phyloP scores from a whole-genome alignment of 2,888 invertebrate genomes.

The Macropis europaea region DNA sequence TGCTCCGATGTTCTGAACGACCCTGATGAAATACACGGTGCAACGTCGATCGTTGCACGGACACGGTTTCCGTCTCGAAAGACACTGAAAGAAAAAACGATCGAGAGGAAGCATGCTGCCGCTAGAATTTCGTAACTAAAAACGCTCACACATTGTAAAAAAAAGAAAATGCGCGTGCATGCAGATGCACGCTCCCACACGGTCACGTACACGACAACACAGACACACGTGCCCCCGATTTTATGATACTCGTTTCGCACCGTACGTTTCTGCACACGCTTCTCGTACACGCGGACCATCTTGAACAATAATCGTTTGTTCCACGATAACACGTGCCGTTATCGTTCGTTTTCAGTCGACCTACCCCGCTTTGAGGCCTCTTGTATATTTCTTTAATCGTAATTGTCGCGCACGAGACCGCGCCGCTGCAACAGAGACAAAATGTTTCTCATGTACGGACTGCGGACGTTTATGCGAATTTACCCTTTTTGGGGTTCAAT shows the following conservation, averaged over 20 bases:
- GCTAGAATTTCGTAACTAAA: conserved; percentile 15
- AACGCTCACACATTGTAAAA: background rate
- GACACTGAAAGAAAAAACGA: background rate
- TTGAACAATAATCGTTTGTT: conserved; percentile 13
- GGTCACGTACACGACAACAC: background rate
- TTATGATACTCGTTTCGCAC: conserved; percentile 17
- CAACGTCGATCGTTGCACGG: conserved; percentile 6
- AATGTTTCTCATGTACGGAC: too few species aligned
- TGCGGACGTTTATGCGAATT: too few species aligned
- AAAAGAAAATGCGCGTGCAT: too few species aligned
- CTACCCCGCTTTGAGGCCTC: conserved; percentile 39
- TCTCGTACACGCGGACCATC: conserved; percentile 9
- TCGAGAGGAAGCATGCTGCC: conserved; percentile 17
- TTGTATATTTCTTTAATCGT: conserved; percentile 36
- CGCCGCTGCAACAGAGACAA: conserved; percentile 12
- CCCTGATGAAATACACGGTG: conserved; percentile 8
- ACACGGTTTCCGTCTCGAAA: background rate
- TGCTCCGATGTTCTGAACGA: background rate
- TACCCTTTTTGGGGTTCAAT: too few species aligned
- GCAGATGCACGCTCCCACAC: conserved; percentile 2
- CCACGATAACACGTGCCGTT: conserved; percentile 28
- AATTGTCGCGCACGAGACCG: background rate
- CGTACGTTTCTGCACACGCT: conserved; percentile 23
- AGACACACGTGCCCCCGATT: background rate
- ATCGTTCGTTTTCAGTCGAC: conserved; percentile 36